phyloP scores from a whole-genome alignment of 2,888 invertebrate species.

The Chymomyza amoena region DNA sequence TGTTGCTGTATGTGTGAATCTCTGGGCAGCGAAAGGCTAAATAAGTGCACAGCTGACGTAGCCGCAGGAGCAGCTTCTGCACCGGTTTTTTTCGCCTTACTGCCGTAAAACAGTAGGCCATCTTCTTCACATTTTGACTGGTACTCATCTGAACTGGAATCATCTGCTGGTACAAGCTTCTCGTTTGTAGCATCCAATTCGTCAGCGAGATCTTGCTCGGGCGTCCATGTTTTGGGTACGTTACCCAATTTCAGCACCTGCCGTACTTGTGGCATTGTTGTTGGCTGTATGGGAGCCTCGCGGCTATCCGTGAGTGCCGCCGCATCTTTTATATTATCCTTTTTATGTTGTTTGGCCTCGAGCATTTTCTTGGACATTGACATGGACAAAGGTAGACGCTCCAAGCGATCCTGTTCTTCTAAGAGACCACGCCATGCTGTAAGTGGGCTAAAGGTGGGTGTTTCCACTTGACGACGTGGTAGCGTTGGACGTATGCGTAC shows the following conservation, averaged over 20 bases:
- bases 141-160: conserved; percentile 73
- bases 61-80: conserved; percentile 6
- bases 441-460: conserved; percentile 89
- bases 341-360: background rate
- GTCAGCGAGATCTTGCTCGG: conserved; percentile 90
- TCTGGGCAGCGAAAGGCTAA: conserved; percentile 87
- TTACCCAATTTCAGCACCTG: conserved; percentile 20
- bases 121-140: conserved; percentile 42
- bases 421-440: conserved; percentile 88
- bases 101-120: conserved; percentile 44
- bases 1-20: conserved; percentile 79
- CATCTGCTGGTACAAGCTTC: conserved; percentile 42
- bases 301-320: background rate
- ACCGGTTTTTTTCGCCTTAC: conserved; percentile 28
- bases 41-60: conserved; percentile 82
- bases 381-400: conserved; percentile 16
- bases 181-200: conserved; percentile 76
- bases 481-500: conserved; percentile 87
- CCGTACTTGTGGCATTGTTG: conserved; percentile 22
- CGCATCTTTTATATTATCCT: background rate
- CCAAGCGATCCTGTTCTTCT: conserved; percentile 57
- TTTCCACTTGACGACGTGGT: conserved; percentile 87
- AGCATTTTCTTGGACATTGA: conserved; percentile 5
- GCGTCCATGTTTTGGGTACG: conserved; percentile 84
- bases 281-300: conserved; percentile 42